These are phyloP conservation scores for Eufriesea mexicana DNA, from an alignment of 1,140 invertebrate species.

Conservation along the genomic window DNA sequence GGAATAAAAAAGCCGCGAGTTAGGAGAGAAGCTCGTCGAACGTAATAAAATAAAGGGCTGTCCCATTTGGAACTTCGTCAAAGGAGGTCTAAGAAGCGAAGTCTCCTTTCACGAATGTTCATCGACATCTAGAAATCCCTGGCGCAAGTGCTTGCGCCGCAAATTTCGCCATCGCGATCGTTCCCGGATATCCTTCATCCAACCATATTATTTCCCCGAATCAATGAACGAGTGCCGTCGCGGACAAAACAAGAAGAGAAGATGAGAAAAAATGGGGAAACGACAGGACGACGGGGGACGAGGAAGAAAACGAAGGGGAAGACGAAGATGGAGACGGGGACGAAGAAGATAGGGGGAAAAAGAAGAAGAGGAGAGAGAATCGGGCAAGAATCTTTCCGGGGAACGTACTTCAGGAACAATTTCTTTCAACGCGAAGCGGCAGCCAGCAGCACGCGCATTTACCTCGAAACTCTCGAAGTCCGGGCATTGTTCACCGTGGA, in stretches of 20 bases:
- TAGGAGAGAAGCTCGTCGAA: background rate
- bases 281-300: background rate
- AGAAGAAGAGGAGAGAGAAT: background rate
- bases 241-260: background rate
- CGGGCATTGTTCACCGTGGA: slow-evolving; percentile 45
- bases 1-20: background rate
- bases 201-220: slow-evolving; percentile 9
- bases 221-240: background rate
- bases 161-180: background rate
- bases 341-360: background rate
- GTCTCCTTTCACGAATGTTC: background rate
- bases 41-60: background rate
- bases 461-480: slow-evolving; percentile 31
- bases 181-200: background rate
- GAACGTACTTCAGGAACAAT: slow-evolving; percentile 23
- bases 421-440: slow-evolving; percentile 31
- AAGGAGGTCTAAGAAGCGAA: background rate
- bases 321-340: background rate
- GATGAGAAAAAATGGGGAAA: background rate
- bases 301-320: background rate
- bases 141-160: background rate
- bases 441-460: slow-evolving; percentile 27
- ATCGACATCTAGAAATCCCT: background rate
- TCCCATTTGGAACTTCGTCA: slow-evolving; percentile 9
- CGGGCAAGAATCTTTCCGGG: slow-evolving; percentile 16